Evolutionary conservation across 2,797 vertebrate genomes (phyloP).

Genomic region (Galagoides demidoff): DNA sequence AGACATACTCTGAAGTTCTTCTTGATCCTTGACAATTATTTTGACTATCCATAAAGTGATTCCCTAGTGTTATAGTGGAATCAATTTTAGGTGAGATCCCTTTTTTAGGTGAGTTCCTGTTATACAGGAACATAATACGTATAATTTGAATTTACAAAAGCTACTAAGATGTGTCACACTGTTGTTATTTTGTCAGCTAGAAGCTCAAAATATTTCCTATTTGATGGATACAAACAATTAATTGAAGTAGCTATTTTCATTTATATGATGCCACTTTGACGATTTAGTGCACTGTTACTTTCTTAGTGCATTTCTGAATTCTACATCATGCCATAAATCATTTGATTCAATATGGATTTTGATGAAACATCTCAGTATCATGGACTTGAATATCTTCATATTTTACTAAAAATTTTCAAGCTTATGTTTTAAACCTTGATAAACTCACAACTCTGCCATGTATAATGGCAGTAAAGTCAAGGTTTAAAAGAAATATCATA

Average conservation of each 20-base stretch:
- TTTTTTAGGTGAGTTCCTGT: not conserved
- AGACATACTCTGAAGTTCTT: not conserved
- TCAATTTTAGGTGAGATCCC: not conserved
- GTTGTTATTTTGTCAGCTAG: not conserved
- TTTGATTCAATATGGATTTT: conserved; percentile 3
- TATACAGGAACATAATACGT: not conserved
- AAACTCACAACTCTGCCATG: conserved; percentile 41
- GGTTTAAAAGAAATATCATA: conserved; percentile 38
- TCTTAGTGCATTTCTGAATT: not conserved
- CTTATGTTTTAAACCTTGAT: conserved; percentile 46
- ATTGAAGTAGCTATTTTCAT: conserved; percentile 2
- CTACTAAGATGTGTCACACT: not conserved
- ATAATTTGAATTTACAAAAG: not conserved
- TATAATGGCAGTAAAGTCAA: conserved; percentile 64
- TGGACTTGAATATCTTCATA: not conserved
- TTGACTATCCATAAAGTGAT: not conserved
- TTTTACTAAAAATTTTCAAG: conserved; percentile 65
- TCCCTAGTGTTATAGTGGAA: not conserved
- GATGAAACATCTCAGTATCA: conserved; percentile 3
- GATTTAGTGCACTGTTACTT: not conserved
- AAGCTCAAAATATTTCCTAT: not conserved
- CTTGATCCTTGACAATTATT: not conserved
- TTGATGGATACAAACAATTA: not conserved
- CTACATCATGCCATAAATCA: not conserved
- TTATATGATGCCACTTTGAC: not conserved